These are phyloP conservation scores for Trachelus iudaicus DNA, from an alignment of 2,888 invertebrate species.

Conservation along the genomic window DNA sequence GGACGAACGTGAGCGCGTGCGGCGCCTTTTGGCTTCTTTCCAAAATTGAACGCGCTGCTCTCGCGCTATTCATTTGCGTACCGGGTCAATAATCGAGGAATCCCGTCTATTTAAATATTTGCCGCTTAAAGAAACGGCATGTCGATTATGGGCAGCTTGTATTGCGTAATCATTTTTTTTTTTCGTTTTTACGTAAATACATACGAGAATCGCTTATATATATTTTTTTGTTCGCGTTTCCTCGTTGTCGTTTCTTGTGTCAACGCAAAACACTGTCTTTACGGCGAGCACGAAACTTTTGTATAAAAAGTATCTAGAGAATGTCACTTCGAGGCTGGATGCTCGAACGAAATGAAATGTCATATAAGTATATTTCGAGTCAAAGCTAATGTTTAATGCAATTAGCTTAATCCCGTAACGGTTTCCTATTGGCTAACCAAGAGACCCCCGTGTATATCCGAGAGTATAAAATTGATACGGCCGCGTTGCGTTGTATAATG, in stretches of 20 bases:
- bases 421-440: not conserved
- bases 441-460: not conserved
- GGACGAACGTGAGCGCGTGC: not conserved
- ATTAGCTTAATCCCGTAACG: not conserved
- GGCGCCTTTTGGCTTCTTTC: not conserved
- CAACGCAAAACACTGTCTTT: not conserved
- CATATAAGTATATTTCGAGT: not conserved
- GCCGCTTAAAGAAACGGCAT: not conserved
- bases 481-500: slow-evolving; percentile 9
- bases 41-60: not conserved
- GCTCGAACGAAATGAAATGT: not conserved
- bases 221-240: not conserved
- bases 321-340: not conserved
- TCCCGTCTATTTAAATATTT: not conserved
- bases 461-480: not conserved
- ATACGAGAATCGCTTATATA: not conserved
- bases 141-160: not conserved
- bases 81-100: not conserved
- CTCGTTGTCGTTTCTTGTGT: not conserved
- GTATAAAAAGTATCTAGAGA: not conserved
- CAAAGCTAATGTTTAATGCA: not conserved
- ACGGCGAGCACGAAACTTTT: not conserved
- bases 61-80: not conserved
- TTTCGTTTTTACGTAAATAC: not conserved
- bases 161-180: not conserved